Percentiles rank a stretch among this genome's conserved stretches.
phyloP scores from a whole-genome alignment of 2,797 vertebrate species.

The Garrulus glandarius region DNA sequence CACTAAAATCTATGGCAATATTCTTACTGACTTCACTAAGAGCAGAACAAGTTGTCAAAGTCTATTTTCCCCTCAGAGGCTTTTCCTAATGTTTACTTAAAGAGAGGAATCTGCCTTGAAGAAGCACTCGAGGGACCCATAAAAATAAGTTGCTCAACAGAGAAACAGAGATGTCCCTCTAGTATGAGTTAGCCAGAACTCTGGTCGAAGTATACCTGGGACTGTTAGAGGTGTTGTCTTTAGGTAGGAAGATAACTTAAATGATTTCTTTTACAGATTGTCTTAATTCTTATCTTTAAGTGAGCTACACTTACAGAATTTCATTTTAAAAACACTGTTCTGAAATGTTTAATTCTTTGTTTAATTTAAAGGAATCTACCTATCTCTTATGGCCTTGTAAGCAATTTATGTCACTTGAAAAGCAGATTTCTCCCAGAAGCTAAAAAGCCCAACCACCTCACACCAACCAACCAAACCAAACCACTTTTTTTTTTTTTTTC shows the following conservation, averaged over 20 bases:
- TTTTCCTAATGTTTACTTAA: conserved; percentile 46
- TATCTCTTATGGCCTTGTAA: neutral
- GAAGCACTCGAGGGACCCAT: conserved; percentile 2
- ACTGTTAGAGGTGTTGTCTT: neutral
- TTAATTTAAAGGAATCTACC: neutral
- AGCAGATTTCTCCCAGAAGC: neutral
- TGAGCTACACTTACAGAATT: neutral
- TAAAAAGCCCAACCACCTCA: neutral
- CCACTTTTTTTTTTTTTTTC: neutral
- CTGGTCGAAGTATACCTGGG: neutral
- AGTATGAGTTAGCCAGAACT: neutral
- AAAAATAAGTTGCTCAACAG: conserved; percentile 27
- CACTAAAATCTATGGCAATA: neutral
- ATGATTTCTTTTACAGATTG: neutral
- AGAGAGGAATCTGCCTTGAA: conserved; percentile 41
- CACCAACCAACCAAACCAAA: neutral
- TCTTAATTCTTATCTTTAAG: neutral
- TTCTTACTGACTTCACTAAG: neutral
- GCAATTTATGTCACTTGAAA: neutral
- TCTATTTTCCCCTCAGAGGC: neutral
- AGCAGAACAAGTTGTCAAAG: neutral
- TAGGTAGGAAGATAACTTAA: neutral
- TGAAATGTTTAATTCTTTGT: neutral
- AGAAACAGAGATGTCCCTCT: neutral
- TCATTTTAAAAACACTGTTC: neutral